phyloP scores from a whole-genome alignment of 2,797 vertebrate genomes.

The Cheirogaleus major region DNA sequence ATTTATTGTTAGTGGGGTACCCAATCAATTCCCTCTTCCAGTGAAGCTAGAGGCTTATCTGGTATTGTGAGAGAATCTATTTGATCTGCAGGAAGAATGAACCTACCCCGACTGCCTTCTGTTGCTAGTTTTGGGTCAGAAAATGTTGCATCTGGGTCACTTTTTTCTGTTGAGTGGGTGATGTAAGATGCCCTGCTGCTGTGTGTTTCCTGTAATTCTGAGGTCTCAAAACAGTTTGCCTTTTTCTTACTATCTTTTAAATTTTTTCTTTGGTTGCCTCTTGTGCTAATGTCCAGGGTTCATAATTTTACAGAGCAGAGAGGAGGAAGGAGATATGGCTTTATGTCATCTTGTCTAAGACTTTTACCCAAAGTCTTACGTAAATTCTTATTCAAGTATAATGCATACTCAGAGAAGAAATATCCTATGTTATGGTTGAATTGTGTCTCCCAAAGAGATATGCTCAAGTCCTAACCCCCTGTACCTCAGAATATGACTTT shows the following conservation, averaged over 20 bases:
- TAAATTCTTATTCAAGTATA: neutral
- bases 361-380: neutral
- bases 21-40: neutral
- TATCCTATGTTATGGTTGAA: neutral
- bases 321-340: neutral
- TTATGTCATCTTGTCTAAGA: neutral
- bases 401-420: neutral
- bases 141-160: neutral
- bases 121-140: neutral
- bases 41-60: neutral
- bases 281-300: neutral
- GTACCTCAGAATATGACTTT: neutral
- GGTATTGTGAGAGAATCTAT: neutral
- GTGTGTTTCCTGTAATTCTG: neutral
- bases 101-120: neutral
- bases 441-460: neutral
- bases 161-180: neutral
- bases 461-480: neutral
- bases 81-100: neutral
- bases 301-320: neutral
- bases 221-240: neutral
- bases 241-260: neutral
- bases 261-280: neutral
- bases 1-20: neutral
- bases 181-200: neutral